Percentiles rank a stretch among this genome's conserved stretches.
phyloP scores from a whole-genome alignment of 2,113 vertebrate species.

The Odocoileus hemionus region DNA sequence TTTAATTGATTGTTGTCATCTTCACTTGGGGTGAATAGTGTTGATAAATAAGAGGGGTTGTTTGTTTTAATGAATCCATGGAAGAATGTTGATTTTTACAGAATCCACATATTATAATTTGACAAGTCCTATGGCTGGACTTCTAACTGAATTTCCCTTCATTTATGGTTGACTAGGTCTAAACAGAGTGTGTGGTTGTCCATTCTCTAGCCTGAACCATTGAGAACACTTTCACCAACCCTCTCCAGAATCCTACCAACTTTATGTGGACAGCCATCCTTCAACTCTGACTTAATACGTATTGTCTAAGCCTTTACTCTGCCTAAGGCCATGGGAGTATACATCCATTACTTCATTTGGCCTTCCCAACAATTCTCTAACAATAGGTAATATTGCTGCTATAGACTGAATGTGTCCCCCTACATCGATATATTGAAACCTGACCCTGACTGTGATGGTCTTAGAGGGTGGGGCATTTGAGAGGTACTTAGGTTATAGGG shows the following conservation, averaged over 20 bases:
- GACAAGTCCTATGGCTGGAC: neutral
- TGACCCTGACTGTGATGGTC: neutral
- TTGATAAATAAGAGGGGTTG: slow-evolving; percentile 67
- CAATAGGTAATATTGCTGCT: neutral
- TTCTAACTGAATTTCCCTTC: slow-evolving; percentile 16
- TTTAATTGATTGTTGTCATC: slow-evolving; percentile 73
- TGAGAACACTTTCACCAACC: neutral
- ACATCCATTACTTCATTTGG: neutral
- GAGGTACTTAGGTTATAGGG: neutral
- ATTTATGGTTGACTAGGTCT: neutral
- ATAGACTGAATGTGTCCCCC: neutral
- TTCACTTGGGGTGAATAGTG: slow-evolving; percentile 66
- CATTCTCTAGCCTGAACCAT: neutral
- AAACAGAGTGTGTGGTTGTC: neutral
- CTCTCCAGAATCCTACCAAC: neutral
- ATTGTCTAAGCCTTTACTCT: neutral
- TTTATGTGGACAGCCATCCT: neutral
- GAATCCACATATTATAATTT: slow-evolving; percentile 20
- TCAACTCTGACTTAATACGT: neutral
- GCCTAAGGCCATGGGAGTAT: neutral
- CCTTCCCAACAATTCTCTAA: neutral
- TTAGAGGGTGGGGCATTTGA: neutral
- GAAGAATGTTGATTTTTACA: slow-evolving; percentile 32
- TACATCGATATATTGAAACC: neutral
- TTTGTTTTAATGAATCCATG: slow-evolving; percentile 60